phyloP scores from a whole-genome alignment of 2,113 vertebrate genomes.

The Athene cunicularia region DNA sequence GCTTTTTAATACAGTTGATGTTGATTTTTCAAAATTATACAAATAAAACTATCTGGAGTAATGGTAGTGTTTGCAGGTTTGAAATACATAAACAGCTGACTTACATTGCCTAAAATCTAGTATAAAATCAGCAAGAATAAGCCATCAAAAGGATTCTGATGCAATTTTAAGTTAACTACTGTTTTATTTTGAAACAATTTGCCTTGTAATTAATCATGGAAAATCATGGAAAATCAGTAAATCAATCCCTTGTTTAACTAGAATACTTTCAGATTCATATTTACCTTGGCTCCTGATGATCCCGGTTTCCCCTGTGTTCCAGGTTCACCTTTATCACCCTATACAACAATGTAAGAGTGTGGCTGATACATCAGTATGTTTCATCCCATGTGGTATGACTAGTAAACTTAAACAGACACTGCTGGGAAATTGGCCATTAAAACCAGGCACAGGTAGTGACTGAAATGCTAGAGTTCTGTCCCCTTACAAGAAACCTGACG shows the following conservation, averaged over 20 bases:
- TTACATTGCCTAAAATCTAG: neutral
- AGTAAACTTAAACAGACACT: neutral
- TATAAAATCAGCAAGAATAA: neutral
- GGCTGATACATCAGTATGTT: neutral
- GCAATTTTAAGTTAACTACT: neutral
- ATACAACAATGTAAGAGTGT: neutral
- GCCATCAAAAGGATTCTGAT: neutral
- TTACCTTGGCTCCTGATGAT: conserved; percentile 82
- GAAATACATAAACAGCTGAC: neutral
- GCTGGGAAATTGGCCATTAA: neutral
- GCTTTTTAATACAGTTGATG: neutral
- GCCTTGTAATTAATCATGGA: neutral
- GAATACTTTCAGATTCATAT: neutral
- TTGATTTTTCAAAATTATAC: neutral
- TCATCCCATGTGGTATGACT: neutral
- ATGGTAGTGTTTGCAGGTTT: neutral
- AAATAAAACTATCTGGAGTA: neutral
- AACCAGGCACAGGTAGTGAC: neutral
- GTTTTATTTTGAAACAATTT: neutral
- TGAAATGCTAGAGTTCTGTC: neutral
- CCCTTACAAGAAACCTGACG: neutral
- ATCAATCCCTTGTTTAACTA: neutral
- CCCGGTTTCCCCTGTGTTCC: conserved; percentile 84
- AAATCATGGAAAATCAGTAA: neutral
- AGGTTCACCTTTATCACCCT: conserved; percentile 90